Percentiles rank a stretch among this genome's conserved stretches.
phyloP scores from a whole-genome alignment of 2,888 invertebrate species.

The Sarcophaga caerulescens region DNA sequence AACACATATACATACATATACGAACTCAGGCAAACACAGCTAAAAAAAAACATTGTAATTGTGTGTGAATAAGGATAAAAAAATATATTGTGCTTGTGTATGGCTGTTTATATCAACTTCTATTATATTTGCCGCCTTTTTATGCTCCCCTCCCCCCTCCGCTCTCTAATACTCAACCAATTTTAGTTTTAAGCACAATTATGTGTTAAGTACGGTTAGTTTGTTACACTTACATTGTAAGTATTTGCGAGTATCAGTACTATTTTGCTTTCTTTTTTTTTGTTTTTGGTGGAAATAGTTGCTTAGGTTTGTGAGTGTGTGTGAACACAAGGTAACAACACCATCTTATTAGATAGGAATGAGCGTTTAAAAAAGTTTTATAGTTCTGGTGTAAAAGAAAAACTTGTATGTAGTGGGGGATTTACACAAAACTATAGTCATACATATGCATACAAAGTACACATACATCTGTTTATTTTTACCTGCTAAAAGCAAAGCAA shows the following conservation, averaged over 20 bases:
- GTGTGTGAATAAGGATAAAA: constrained; percentile 19
- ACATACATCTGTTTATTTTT: not conserved
- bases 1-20: not conserved
- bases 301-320: not conserved
- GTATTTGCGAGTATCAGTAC: constrained; percentile 4
- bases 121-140: constrained; percentile 37
- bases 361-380: too few relatives aligned
- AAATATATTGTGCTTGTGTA: not conserved
- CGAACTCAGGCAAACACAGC: not conserved
- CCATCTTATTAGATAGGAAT: too few relatives aligned
- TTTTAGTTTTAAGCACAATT: constrained; percentile 28
- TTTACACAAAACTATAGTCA: too few relatives aligned
- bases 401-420: too few relatives aligned
- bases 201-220: constrained; percentile 42
- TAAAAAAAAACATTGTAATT: not conserved
- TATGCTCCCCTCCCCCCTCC: not conserved
- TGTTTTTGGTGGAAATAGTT: too few relatives aligned
- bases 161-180: not conserved
- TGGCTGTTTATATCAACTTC: not conserved
- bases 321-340: not conserved
- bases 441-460: too few relatives aligned
- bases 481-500: not conserved
- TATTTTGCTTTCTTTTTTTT: not conserved
- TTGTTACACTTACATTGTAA: constrained; percentile 25
- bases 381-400: too few relatives aligned